These are phyloP conservation scores for Drosophila ironensis DNA, from an alignment of 1,140 invertebrate genomes.

Conservation along the genomic window DNA sequence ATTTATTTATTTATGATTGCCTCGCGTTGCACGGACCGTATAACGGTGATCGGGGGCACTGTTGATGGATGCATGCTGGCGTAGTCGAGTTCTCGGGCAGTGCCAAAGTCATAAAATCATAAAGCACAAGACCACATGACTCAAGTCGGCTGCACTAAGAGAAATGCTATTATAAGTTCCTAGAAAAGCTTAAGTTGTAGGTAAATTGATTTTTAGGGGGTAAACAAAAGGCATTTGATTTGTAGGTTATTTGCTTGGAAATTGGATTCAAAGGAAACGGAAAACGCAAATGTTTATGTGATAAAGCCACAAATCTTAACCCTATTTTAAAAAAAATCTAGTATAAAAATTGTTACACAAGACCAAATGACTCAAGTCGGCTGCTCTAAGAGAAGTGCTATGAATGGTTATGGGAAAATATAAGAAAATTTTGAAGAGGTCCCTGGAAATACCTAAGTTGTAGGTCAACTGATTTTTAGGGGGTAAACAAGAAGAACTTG, in stretches of 20 bases:
- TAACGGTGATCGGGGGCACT: conserved; percentile 17
- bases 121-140: conserved; percentile 7
- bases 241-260: no score
- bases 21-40: conserved; percentile 29
- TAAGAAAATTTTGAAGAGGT: no score
- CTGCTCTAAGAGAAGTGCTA: conserved; percentile 6
- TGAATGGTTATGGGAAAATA: no score
- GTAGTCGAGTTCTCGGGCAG: conserved; percentile 42
- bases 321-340: no score
- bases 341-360: no score
- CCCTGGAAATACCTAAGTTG: not conserved
- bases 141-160: not conserved
- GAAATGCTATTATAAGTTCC: no score
- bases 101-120: conserved; percentile 54
- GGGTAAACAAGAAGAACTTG: no score
- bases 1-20: conserved; percentile 68
- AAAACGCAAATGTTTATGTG: no score
- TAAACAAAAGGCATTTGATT: no score
- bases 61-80: conserved; percentile 14
- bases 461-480: not conserved
- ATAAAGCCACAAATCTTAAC: no score
- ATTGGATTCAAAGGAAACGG: no score
- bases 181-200: not conserved
- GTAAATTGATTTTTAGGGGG: not conserved
- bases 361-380: not conserved